phyloP scores from a whole-genome alignment of 2,888 invertebrate species.

The Holacanthella duospinosa region DNA sequence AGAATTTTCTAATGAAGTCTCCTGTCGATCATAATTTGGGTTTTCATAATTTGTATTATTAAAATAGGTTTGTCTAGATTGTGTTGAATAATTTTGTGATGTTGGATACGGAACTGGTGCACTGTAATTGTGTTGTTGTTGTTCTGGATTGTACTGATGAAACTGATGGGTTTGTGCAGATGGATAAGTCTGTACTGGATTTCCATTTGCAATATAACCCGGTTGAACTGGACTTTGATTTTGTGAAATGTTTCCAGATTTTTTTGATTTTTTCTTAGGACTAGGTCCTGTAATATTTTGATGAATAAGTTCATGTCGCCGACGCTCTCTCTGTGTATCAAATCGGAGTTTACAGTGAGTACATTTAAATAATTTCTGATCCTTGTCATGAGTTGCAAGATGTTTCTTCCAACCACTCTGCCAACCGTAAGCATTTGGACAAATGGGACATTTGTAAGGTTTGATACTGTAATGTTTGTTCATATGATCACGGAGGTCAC shows the following conservation, averaged over 20 bases:
- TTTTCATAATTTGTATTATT: too few species aligned
- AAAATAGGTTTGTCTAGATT: background rate
- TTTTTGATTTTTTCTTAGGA: background rate
- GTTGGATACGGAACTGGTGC: background rate
- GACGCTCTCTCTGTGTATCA: constrained; percentile 5
- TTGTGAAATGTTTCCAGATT: too few species aligned
- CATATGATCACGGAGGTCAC: constrained; percentile 6
- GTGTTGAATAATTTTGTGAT: background rate
- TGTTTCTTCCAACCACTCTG: constrained; percentile 6
- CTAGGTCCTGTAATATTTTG: background rate
- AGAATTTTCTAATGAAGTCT: too few species aligned
- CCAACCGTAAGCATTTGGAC: constrained; percentile 3
- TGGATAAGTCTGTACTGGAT: background rate
- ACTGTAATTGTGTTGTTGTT: background rate
- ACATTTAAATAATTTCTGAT: background rate
- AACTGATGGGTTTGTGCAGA: background rate
- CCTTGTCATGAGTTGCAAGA: background rate
- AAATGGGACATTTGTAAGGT: constrained; percentile 8
- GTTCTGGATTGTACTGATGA: background rate
- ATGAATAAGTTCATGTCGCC: constrained; percentile 6
- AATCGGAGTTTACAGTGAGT: background rate
- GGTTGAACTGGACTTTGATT: background rate
- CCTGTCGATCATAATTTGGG: too few species aligned
- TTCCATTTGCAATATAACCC: background rate
- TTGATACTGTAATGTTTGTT: constrained; percentile 6